Evolutionary conservation across 1,140 invertebrate genomes (phyloP).

Genomic region (Bombus polaris): DNA sequence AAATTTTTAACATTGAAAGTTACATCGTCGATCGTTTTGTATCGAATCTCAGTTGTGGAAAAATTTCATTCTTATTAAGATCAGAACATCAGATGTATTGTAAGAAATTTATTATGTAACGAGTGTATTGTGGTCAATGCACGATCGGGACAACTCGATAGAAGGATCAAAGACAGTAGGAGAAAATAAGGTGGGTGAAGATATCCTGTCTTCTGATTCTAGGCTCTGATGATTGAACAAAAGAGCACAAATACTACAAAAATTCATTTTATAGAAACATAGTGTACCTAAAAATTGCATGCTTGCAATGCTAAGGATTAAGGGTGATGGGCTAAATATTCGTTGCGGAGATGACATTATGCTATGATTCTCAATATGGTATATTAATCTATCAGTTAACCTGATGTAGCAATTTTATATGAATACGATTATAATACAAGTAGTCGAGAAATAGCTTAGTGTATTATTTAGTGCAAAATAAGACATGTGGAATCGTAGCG

Average conservation of each 20-base stretch:
- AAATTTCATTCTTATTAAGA: slow-evolving; percentile 40
- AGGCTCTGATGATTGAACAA: slow-evolving; percentile 54
- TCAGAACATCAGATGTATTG: slow-evolving; percentile 53
- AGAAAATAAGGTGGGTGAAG: slow-evolving; percentile 80
- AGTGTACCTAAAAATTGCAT: slow-evolving; percentile 79
- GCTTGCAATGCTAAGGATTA: slow-evolving; percentile 78
- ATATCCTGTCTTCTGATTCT: slow-evolving; percentile 75
- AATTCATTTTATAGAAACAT: slow-evolving; percentile 64
- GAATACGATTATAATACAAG: neutral
- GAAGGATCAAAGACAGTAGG: slow-evolving; percentile 68
- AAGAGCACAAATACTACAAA: slow-evolving; percentile 56
- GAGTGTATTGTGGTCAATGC: slow-evolving; percentile 65
- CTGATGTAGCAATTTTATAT: neutral
- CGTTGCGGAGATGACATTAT: slow-evolving; percentile 65
- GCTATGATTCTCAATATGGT: slow-evolving; percentile 21
- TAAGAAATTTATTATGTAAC: slow-evolving; percentile 56
- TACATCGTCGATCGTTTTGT: slow-evolving; percentile 39
- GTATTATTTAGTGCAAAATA: neutral
- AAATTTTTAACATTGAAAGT: slow-evolving; percentile 23
- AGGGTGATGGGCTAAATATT: slow-evolving; percentile 78
- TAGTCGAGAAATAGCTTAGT: neutral
- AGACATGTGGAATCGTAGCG: slow-evolving; percentile 22
- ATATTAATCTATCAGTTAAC: neutral
- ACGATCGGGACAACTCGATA: slow-evolving; percentile 64
- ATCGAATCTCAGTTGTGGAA: slow-evolving; percentile 36